Percentiles rank a stretch among this genome's conserved stretches.
These are phyloP conservation scores for Nudaria mundana DNA, from an alignment of 2,888 invertebrate genomes.

Conservation along the genomic window DNA sequence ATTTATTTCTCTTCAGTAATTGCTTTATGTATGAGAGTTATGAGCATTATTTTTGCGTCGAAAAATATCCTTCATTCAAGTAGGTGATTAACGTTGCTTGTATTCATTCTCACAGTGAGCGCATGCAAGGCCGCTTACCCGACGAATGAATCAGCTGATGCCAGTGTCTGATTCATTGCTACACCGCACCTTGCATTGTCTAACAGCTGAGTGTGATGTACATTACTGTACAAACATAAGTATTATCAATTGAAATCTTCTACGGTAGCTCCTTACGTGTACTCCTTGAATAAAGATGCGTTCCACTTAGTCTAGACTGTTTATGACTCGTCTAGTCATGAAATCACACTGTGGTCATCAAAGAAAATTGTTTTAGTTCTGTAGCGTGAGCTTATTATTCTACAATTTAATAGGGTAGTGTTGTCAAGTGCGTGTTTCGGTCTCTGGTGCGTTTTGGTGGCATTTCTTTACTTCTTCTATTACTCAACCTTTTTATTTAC, in stretches of 20 bases:
- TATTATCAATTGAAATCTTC: slow-evolving; percentile 34
- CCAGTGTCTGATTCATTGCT: slow-evolving; percentile 56
- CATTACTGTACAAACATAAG: slow-evolving; percentile 28
- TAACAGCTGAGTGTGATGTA: slow-evolving; percentile 51
- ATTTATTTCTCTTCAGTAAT: slow-evolving; percentile 16
- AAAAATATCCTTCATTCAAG: slow-evolving; percentile 44
- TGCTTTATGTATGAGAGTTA: slow-evolving; percentile 21
- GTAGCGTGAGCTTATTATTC: too few species aligned
- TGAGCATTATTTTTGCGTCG: slow-evolving; percentile 35
- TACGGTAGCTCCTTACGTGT: slow-evolving; percentile 25
- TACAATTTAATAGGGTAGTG: slow-evolving; percentile 2
- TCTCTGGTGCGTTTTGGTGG: not conserved
- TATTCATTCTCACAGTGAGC: slow-evolving; percentile 55
- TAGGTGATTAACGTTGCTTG: slow-evolving; percentile 49
- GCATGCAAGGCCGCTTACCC: slow-evolving; percentile 61
- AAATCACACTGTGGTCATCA: slow-evolving; percentile 19
- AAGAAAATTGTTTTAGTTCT: slow-evolving; percentile 16
- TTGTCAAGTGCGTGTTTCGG: slow-evolving; percentile 1
- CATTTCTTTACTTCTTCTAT: too few species aligned
- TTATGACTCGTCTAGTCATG: slow-evolving; percentile 14
- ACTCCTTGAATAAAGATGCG: slow-evolving; percentile 22
- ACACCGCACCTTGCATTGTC: slow-evolving; percentile 52
- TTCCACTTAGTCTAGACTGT: slow-evolving; percentile 18
- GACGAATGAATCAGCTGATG: slow-evolving; percentile 70
- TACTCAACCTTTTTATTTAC: too few species aligned